phyloP scores from a whole-genome alignment of 2,888 invertebrate species.

The Omphaloscelis lunosa region DNA sequence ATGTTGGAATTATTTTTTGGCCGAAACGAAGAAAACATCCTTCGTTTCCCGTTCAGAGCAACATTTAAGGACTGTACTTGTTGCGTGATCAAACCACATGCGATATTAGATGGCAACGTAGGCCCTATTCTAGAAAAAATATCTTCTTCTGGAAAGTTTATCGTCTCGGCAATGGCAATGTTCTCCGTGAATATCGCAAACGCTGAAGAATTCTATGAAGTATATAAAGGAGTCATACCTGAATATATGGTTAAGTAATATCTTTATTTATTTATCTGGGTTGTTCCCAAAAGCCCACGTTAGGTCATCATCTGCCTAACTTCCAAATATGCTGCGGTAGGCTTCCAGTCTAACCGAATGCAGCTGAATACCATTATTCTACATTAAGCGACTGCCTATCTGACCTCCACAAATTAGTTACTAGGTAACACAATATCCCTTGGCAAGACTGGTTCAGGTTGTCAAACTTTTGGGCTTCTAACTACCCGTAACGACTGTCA shows the following conservation, averaged over 20 bases:
- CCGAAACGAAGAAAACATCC: conserved; percentile 75
- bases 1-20: conserved; percentile 84
- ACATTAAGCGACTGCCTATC: no score
- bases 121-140: conserved; percentile 95
- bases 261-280: background rate
- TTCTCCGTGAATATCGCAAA: conserved; percentile 94
- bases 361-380: no score
- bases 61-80: conserved; percentile 93
- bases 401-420: no score
- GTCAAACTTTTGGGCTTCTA: no score
- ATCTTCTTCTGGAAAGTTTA: conserved; percentile 92
- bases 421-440: no score
- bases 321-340: no score
- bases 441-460: no score
- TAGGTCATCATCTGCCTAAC: no score
- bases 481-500: no score
- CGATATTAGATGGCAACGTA: conserved; percentile 93
- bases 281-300: no score
- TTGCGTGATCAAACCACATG: conserved; percentile 97
- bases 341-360: no score
- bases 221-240: conserved; percentile 96
- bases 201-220: conserved; percentile 97
- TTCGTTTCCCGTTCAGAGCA: conserved; percentile 85
- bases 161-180: conserved; percentile 95
- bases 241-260: conserved; percentile 91